Base-by-base conservation (phyloP, 1,140 invertebrate species). In the Drosophila repletoides region DNA sequence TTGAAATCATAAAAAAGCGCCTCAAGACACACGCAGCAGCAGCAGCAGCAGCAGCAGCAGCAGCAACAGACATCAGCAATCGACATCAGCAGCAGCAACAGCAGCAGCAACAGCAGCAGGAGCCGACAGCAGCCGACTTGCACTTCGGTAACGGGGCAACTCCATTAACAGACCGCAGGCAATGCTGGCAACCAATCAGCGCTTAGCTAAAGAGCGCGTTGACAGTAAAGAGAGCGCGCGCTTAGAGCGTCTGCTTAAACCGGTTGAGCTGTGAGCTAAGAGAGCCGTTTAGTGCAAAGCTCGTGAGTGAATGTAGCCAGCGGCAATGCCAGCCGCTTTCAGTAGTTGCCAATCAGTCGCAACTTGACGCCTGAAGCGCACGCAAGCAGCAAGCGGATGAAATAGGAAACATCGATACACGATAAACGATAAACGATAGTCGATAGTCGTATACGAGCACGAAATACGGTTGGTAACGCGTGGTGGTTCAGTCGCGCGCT, bases 1-100 rank as follows among this genome's bases (percentile, higher is more conserved):
- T 86, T 86, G 80, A 58, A 73, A 86, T 86, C 80, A 77, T 86
- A 86, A 84, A 83, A 74, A 64, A 75, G 51, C 52, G 75, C 75
- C 72, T 69, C 53, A 49, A 66, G 76, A 51, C 45, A 34, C 45
- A 51, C 58, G 59, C 72, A 70, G 33, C 60, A 55, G 51, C 36
- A 46, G 60, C 61, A 31, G 28, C 34, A 58, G 22, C 59, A 69
- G 43, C 45, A 34, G 45, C 68, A 36, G 10, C 26, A 31, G 19
- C 48, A 51, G n/a, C 19, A 34, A 36, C 26, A 52, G n/a, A n/a
- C n/a, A n/a, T n/a, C n/a, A n/a, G n/a, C n/a, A n/a, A n/a, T n/a
- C n/a, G n/a, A n/a, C n/a, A n/a, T n/a, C n/a, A n/a, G 10, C 49
- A 68, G 21, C 61, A 53, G 33, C 38, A 33, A 28, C 66, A 36